Percentiles rank a stretch among this genome's conserved stretches.
phyloP scores from a whole-genome alignment of 2,797 vertebrate species.

The Micropoecilia bifurca region DNA sequence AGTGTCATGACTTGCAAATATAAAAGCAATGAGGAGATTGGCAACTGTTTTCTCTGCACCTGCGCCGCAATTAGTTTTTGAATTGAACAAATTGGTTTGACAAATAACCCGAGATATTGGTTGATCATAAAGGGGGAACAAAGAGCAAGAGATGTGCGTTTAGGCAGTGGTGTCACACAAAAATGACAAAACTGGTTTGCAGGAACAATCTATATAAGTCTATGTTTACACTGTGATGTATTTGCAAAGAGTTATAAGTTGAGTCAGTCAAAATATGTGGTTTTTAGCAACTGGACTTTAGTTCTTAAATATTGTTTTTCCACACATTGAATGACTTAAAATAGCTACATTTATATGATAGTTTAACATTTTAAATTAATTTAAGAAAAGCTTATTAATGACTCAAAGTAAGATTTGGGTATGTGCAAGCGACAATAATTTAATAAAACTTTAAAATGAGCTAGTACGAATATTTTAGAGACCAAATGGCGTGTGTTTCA shows the following conservation, averaged over 20 bases:
- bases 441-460: neutral
- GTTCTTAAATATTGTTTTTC: neutral
- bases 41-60: neutral
- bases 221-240: neutral
- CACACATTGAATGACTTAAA: neutral
- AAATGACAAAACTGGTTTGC: neutral
- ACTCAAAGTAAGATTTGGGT: neutral
- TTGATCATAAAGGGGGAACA: no score
- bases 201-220: neutral
- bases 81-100: neutral
- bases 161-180: neutral
- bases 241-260: neutral
- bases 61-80: neutral
- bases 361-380: neutral
- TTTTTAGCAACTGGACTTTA: neutral
- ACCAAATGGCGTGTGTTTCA: neutral
- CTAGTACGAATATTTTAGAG: neutral
- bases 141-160: no score
- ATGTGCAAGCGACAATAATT: neutral
- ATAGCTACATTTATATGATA: neutral
- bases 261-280: neutral
- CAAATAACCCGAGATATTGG: neutral
- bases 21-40: neutral
- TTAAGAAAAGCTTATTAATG: neutral
- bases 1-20: neutral